Percentiles rank a stretch among this genome's conserved stretches.
phyloP scores from a whole-genome alignment of 2,113 vertebrate species.

The Monopterus albus region DNA sequence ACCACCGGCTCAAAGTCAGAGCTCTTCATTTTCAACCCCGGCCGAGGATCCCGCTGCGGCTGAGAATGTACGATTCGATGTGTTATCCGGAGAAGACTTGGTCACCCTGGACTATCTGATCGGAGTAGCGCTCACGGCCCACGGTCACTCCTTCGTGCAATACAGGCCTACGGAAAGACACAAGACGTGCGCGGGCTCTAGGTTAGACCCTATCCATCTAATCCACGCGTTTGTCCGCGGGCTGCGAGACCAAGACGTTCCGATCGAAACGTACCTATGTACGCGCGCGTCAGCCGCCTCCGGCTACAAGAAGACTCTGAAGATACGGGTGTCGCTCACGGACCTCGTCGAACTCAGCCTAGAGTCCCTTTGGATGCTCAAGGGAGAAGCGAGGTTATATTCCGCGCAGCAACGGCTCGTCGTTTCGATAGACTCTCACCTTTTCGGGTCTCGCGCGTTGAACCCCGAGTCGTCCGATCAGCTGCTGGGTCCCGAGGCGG shows the following conservation, averaged over 20 bases:
- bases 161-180: background rate
- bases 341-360: background rate
- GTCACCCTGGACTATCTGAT: background rate
- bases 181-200: background rate
- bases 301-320: background rate
- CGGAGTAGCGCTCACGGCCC: background rate
- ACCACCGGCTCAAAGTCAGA: too few species aligned
- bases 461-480: background rate
- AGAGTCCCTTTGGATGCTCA: constrained; percentile 14
- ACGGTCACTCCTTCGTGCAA: background rate
- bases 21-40: too few species aligned
- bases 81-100: too few species aligned
- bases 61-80: too few species aligned
- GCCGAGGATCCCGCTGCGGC: too few species aligned
- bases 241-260: background rate
- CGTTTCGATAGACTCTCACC: background rate
- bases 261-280: background rate
- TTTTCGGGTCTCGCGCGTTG: background rate
- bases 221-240: background rate
- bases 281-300: background rate
- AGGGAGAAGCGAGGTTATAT: background rate
- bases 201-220: background rate
- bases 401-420: background rate
- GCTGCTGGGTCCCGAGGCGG: too few species aligned
- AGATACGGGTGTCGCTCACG: background rate